Base-by-base conservation (phyloP, 23 tunicate genomes). In the Phallusia fumigata region DNA sequence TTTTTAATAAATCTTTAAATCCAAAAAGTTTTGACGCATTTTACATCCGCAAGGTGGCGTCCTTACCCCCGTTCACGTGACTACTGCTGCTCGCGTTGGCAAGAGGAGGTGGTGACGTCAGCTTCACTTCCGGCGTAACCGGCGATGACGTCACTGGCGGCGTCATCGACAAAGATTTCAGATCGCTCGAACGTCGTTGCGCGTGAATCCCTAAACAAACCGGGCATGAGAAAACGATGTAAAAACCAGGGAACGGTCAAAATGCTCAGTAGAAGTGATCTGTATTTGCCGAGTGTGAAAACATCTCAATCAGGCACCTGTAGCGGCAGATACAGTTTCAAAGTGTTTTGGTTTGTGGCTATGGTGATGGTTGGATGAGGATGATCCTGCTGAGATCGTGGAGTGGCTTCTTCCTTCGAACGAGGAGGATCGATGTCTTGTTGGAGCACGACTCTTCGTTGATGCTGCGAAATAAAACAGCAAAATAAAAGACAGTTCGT, bases 381-480 rank as follows among this genome's bases (percentile, higher is more conserved):
- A 58, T 5, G 69, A 58, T 3, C 47, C 47, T 3, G 47, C 47
- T 40, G 47, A 40, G 16, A 58, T 13, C 15, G 69, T 58, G 11
- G 26, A 58, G 69, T 58, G 26, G 5, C 28, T 8, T 24, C 69
- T 8, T 3, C 47, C 47, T 24, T 58, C 69, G 5, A 58, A 21
- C 28, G 69, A 58, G 15, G 69, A 58, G 69, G 69, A 58, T 1
- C 69, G 69, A 13, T 58, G 69, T 24, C 69, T 22, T 58, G 69
- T 81, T 8, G 84, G 84, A 8, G 84, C 84, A 0, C 76, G 76
- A 13, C 47, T 81, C 22, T 81, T 58, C 11, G 69, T 6, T 3
- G 69, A 58, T 21, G 69, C 69, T 58, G 69, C 13, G 15, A 58
- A 21, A 58, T 13, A 21, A n/a, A n/a, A n/a, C n/a, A n/a, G n/a